Base-by-base conservation (phyloP, 2,888 invertebrate species). In the Periphyllus acericola region DNA sequence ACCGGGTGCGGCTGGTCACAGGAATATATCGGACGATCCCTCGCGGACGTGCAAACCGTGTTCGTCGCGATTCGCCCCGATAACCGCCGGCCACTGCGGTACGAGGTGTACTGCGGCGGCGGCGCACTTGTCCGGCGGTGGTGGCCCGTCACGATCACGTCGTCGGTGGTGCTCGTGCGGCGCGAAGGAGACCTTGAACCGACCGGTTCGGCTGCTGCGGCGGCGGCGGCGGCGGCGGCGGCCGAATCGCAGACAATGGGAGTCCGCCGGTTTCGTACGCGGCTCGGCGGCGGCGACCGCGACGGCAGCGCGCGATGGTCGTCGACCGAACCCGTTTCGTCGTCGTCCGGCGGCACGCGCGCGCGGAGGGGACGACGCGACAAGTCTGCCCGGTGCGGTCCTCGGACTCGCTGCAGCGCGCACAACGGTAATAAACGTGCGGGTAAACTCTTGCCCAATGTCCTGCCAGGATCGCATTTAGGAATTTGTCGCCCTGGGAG, bases 121-220 rank as follows among this genome's bases (percentile, higher is more conserved):
- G 21, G 25, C 60, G 60, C 60, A 21, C 60, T 60, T 60, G 60
- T 60, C 25, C 66, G 80, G 80, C 60, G 60, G 60, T 60, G 5
- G 52, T 17, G 3, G 52, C 14, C 46, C 14, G 52, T 2, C 60
- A n/a, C n/a, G n/a, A n/a, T n/a, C n/a, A n/a, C n/a, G n/a, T n/a
- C 14, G 55, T 14, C 55, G 71, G 32, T 29, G 32, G 71, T 14
- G 78, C 78, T 52, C 78, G 60, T 34, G 34, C 34, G 55, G 78
- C 78, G 78, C 78, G 60, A 36, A 36, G 25, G 80, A 80, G 80
- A 66, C 80, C 80, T 80, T 80, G 80, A 80, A 80, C 80, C 80
- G 80, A 80, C 80, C 80, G 80, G 80, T 80, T 80, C 79, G 60
- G 9, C 14, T 17, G 52, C 36, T 36, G 52, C 52, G 2, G 52